phyloP scores from a whole-genome alignment of 2,797 vertebrate genomes.

The Pipistrellus pipistrellus region DNA sequence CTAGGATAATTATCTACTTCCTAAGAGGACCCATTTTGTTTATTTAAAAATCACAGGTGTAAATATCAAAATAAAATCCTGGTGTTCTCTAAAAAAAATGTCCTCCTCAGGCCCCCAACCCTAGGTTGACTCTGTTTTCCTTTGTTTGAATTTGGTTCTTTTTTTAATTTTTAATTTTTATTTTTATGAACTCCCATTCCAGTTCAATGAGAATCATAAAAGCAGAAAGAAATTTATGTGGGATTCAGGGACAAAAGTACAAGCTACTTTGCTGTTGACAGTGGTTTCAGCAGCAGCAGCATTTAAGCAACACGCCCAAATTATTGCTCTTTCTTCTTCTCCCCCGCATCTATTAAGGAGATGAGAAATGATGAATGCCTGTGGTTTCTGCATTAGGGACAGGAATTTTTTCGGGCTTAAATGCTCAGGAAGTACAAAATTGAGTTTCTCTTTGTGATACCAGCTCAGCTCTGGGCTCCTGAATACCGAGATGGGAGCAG shows the following conservation, averaged over 20 bases:
- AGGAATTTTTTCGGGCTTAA: neutral
- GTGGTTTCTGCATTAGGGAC: constrained; percentile 30
- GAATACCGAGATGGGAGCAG: neutral
- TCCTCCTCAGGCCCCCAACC: neutral
- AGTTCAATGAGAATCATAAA: constrained; percentile 35
- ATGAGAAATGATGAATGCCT: constrained; percentile 10
- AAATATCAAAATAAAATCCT: constrained; percentile 57
- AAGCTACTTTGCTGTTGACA: constrained; percentile 18
- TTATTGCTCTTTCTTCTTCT: neutral
- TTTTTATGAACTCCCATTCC: constrained; percentile 2
- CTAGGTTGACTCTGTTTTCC: constrained; percentile 1
- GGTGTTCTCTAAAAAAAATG: constrained; percentile 6
- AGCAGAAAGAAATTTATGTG: neutral
- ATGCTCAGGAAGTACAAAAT: constrained; percentile 40
- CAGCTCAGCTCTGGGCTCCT: neutral
- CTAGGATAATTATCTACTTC: constrained; percentile 17
- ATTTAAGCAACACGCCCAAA: neutral
- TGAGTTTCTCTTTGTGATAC: constrained; percentile 15
- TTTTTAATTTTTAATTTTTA: neutral
- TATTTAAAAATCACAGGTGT: constrained; percentile 56
- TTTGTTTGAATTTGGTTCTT: neutral
- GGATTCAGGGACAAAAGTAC: neutral
- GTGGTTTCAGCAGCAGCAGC: neutral
- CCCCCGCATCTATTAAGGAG: neutral
- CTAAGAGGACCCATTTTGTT: constrained; percentile 12